A percentile compares a stretch with the other conserved stretches of the same genome.
Evolutionary conservation across 2,888 invertebrate species (phyloP).

Genomic region (Xanthorhoe designata): DNA sequence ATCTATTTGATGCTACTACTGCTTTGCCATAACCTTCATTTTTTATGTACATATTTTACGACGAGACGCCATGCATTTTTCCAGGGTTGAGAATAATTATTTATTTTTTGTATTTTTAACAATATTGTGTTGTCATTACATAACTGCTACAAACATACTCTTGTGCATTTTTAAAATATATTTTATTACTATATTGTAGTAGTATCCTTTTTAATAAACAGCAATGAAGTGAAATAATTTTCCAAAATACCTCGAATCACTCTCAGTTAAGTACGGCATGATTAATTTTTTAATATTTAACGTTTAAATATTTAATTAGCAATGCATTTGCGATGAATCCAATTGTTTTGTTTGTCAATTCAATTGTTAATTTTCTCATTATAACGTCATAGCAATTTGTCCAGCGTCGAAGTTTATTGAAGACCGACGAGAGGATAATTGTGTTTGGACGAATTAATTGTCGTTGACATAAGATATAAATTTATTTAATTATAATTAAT

Average conservation of each 20-base stretch:
- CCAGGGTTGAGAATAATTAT: conserved; percentile 6
- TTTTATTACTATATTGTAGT: too few relatives aligned
- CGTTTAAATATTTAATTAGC: conserved; percentile 68
- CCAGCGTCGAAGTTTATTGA: conserved; percentile 13
- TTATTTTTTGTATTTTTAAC: conserved; percentile 6
- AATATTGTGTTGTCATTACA: neutral
- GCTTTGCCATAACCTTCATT: conserved; percentile 20
- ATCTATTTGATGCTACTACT: conserved; percentile 26
- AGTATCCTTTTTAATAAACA: neutral
- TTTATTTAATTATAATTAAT: neutral
- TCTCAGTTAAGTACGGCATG: conserved; percentile 48
- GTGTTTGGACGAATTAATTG: conserved; percentile 8
- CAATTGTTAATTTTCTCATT: conserved; percentile 70
- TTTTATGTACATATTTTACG: conserved; percentile 21
- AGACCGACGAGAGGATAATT: conserved; percentile 8
- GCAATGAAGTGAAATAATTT: neutral
- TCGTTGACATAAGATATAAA: neutral
- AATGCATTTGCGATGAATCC: conserved; percentile 59
- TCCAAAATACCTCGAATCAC: conserved; percentile 33
- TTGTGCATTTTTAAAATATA: neutral
- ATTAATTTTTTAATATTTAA: conserved; percentile 69
- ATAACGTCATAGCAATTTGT: conserved; percentile 49
- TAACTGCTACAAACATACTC: neutral
- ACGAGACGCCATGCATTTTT: conserved; percentile 13
- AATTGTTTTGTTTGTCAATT: conserved; percentile 70